Evolutionary conservation across 1,140 invertebrate genomes (phyloP).

Genomic region (Drosophila carrolli): DNA sequence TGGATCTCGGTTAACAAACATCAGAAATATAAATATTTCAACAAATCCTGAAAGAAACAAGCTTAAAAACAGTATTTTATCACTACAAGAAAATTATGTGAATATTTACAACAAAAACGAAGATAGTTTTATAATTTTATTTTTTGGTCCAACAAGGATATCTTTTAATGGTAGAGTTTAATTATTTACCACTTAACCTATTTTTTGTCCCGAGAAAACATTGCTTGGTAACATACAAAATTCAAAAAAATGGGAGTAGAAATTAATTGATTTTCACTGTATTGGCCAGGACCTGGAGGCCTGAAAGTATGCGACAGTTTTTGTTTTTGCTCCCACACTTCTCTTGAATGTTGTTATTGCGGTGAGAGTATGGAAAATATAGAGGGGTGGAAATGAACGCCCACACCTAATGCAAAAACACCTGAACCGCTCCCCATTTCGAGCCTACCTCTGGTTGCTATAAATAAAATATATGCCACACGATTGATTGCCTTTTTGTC

Average conservation of each 20-base stretch:
- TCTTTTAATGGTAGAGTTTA: no score
- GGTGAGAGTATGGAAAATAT: neutral
- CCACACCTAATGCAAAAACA: conserved; percentile 20
- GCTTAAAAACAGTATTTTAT: no score
- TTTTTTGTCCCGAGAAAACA: no score
- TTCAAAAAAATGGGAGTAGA: neutral
- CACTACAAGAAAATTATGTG: no score
- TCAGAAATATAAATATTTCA: neutral
- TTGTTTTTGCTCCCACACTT: conserved; percentile 30
- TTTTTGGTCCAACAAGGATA: no score
- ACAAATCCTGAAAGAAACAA: neutral
- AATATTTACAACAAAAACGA: no score
- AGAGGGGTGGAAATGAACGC: neutral
- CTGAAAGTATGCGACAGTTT: conserved; percentile 68
- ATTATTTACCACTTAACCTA: no score
- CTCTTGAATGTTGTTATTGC: conserved; percentile 23
- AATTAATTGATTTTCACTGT: conserved; percentile 4
- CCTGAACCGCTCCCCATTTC: conserved; percentile 21
- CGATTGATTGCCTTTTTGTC: conserved; percentile 73
- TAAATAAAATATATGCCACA: conserved; percentile 72
- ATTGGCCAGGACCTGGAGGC: conserved; percentile 8
- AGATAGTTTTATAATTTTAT: no score
- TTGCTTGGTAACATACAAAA: no score
- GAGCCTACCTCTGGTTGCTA: conserved; percentile 70
- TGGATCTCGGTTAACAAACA: neutral